These are phyloP conservation scores for Nephila pilipes DNA, from an alignment of 1,140 invertebrate species.

Conservation along the genomic window DNA sequence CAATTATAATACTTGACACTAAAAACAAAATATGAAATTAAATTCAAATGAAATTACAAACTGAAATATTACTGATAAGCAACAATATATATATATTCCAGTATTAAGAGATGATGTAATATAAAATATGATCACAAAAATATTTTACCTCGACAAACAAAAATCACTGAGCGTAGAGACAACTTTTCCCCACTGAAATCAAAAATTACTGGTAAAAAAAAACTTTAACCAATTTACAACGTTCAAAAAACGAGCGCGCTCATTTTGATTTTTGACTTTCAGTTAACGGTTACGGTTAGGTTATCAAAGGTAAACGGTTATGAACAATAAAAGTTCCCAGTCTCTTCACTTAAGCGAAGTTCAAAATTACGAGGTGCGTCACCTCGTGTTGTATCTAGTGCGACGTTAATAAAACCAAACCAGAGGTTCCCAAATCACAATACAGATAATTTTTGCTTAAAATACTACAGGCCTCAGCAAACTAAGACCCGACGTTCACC, in stretches of 20 bases:
- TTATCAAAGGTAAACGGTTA: not conserved
- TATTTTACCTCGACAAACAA: not conserved
- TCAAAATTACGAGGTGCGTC: too few relatives aligned
- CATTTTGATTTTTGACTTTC: constrained; percentile 17
- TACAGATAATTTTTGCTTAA: too few relatives aligned
- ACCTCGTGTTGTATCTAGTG: too few relatives aligned
- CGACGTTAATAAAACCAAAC: too few relatives aligned
- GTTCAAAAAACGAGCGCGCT: not conserved
- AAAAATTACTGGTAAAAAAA: not conserved
- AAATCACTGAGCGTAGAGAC: not conserved
- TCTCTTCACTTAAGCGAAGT: too few relatives aligned
- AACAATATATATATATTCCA: not conserved
- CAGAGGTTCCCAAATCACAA: too few relatives aligned
- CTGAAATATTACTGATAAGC: not conserved
- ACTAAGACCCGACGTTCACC: too few relatives aligned
- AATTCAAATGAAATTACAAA: not conserved
- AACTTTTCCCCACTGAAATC: not conserved
- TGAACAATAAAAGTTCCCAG: not conserved
- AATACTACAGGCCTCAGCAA: too few relatives aligned
- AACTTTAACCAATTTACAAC: not conserved
- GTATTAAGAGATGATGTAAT: not conserved
- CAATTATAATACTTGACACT: too few relatives aligned
- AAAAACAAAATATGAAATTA: not conserved
- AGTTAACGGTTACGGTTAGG: not conserved
- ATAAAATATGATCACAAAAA: not conserved